phyloP scores from a whole-genome alignment of 2,888 invertebrate species.

The Drosophila fulvimacula region DNA sequence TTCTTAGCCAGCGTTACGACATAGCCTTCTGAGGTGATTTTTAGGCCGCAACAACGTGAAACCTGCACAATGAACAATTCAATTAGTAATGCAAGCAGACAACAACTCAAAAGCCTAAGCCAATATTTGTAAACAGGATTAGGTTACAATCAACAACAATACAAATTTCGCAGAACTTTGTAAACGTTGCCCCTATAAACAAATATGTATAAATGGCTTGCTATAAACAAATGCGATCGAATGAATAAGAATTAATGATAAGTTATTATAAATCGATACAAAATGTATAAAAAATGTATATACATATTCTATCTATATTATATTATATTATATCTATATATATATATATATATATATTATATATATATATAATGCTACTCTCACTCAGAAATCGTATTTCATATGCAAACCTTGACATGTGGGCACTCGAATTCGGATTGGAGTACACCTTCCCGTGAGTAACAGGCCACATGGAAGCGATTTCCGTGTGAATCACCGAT shows the following conservation, averaged over 20 bases:
- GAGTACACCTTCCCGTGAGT: conserved; percentile 93
- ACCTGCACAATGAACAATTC: conserved; percentile 87
- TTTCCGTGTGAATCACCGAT: conserved; percentile 99
- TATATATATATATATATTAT: not conserved
- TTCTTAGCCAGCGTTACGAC: conserved; percentile 98
- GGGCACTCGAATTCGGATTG: conserved; percentile 98
- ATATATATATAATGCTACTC: not conserved
- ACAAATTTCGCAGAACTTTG: not conserved
- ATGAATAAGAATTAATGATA: not conserved
- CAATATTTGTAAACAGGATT: not conserved
- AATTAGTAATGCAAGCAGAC: not conserved
- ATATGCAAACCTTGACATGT: conserved; percentile 92
- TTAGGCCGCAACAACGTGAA: conserved; percentile 98
- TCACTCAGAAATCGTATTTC: not conserved
- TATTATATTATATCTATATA: not conserved
- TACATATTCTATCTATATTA: not conserved
- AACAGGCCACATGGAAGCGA: conserved; percentile 98
- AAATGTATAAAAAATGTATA: not conserved
- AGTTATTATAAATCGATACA: not conserved
- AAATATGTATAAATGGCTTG: not conserved
- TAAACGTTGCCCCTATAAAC: not conserved
- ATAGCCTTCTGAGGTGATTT: conserved; percentile 98
- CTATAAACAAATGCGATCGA: not conserved
- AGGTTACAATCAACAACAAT: not conserved
- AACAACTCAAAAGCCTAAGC: not conserved